Evolutionary conservation across 2,113 vertebrate species (phyloP), one percentile per base, ranked within the genome.

Genomic region (Electrona antarctica): DNA sequence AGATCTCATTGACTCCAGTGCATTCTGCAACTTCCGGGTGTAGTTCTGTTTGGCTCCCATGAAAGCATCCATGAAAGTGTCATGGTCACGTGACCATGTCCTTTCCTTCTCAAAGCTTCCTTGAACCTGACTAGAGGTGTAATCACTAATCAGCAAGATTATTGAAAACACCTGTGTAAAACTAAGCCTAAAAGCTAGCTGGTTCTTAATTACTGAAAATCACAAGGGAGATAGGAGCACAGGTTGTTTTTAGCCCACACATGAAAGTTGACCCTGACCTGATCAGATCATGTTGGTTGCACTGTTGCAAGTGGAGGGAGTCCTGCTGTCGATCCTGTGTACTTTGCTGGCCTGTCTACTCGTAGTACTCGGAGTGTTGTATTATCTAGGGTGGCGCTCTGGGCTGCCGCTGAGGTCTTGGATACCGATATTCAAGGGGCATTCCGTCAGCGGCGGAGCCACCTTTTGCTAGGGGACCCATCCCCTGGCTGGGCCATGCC

Each of bases 401-500:
- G n/a, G n/a, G n/a, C n/a, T n/a, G n/a, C n/a, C n/a, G n/a, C n/a
- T n/a, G n/a, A n/a, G n/a, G n/a, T n/a, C n/a, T n/a, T n/a, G n/a
- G n/a, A n/a, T n/a, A n/a, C n/a, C n/a, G n/a, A n/a, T n/a, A n/a
- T n/a, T n/a, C n/a, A n/a, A n/a, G n/a, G n/a, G n/a, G 69, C 60
- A 0, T 90, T 96, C 64, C 91, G 96, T 33, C 92, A 80, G 29
- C 81, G 4, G 14, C 82, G 78, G 97, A 99, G 56, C 96, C 97
- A 0, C 96, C 97, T 6, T 73, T 99, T 67, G 96, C 97, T 73
- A 96, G 93, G 71, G 97, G 97, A 0, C 29, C 57, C 0, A 29
- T 98, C 6, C 97, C 97, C 6, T 98, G 97, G 96, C 81, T 98
- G 68, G 97, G 97, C 10, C 90, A 98, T 0, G 81, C 87, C 0